Percentiles rank a stretch among this genome's conserved stretches.
Evolutionary conservation across 2,888 invertebrate species (phyloP).

Genomic region (Ophion obscuratus): DNA sequence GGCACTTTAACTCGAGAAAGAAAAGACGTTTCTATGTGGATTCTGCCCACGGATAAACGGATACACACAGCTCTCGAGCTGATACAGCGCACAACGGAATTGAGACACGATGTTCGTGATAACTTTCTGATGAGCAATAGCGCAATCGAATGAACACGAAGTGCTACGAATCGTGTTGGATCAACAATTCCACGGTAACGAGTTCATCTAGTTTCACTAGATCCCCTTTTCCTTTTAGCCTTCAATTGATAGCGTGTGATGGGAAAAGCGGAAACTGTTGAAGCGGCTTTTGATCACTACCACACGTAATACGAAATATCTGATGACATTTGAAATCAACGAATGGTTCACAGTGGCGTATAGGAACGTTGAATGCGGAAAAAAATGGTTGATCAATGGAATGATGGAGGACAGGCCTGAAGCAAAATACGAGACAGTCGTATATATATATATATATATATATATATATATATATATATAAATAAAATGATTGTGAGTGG

Average conservation of each 20-base stretch:
- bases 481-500: too few species aligned
- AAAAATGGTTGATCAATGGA: too few species aligned
- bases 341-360: neutral
- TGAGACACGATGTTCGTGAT: slow-evolving; percentile 17
- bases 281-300: neutral
- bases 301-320: neutral
- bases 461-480: too few species aligned
- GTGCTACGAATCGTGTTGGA: neutral
- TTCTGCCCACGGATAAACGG: neutral
- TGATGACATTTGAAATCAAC: neutral
- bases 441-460: too few species aligned
- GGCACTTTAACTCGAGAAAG: slow-evolving; percentile 30
- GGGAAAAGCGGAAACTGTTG: neutral
- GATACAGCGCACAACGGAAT: slow-evolving; percentile 36
- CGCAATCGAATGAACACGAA: neutral
- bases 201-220: neutral
- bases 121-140: neutral
- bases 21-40: slow-evolving; percentile 15
- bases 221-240: neutral
- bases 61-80: neutral
- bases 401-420: too few species aligned
- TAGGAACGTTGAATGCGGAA: neutral
- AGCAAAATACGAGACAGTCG: too few species aligned
- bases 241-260: neutral
- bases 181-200: neutral